Conservation (phyloP, 2,113 vertebrate genomes). For the Nothocercus nigrocapillus region DNA sequence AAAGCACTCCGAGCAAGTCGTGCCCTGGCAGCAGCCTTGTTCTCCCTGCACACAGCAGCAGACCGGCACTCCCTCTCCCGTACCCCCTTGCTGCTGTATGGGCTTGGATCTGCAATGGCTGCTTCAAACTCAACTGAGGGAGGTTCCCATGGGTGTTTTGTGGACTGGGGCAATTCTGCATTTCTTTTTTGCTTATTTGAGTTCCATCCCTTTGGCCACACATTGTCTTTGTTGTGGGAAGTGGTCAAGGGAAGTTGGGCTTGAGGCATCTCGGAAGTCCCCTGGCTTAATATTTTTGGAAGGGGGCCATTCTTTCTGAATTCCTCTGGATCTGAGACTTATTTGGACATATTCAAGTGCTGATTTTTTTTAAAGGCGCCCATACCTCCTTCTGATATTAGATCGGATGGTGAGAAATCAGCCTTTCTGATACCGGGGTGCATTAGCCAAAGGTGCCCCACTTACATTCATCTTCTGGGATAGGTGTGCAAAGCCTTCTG, state of each 20-base stretch:
- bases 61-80: fast-evolving
- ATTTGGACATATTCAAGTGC: not conserved
- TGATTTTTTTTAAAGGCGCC: constrained; percentile 9
- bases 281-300: constrained; percentile 22
- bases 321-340: not conserved
- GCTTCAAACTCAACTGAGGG: not conserved
- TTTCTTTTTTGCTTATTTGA: not conserved
- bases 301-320: not conserved
- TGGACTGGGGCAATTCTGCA: not conserved
- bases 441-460: not conserved
- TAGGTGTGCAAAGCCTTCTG: not conserved
- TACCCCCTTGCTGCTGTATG: not conserved
- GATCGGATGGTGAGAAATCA: not conserved
- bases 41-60: fast-evolving
- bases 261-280: not conserved
- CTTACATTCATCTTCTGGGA: not conserved
- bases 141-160: not conserved
- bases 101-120: not conserved
- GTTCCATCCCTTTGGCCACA: not conserved
- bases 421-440: not conserved
- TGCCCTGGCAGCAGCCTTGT: not conserved
- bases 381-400: not conserved
- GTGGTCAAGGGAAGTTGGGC: not conserved
- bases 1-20: not conserved
- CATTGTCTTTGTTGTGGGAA: not conserved